Evolutionary conservation across 2,113 vertebrate genomes (phyloP).

Genomic region (Felis chaus): DNA sequence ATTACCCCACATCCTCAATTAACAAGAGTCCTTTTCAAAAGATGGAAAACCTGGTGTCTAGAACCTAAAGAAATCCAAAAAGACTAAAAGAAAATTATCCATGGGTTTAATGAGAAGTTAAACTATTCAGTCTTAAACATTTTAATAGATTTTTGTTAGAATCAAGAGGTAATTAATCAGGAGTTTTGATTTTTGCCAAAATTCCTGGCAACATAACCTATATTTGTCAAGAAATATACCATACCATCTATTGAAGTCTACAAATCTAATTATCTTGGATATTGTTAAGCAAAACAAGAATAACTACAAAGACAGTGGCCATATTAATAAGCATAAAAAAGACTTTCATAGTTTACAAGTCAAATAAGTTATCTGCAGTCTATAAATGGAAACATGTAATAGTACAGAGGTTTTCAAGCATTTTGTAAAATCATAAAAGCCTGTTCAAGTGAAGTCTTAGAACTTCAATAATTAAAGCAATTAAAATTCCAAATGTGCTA

Average conservation of each 20-base stretch:
- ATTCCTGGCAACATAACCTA: background rate
- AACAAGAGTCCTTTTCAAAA: constrained; percentile 41
- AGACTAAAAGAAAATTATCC: constrained; percentile 33
- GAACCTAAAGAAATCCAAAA: background rate
- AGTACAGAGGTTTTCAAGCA: background rate
- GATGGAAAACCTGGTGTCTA: background rate
- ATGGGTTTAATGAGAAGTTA: background rate
- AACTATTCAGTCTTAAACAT: background rate
- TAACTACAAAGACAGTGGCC: background rate
- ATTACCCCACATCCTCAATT: background rate
- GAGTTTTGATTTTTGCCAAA: background rate
- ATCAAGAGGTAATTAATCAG: background rate
- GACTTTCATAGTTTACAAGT: background rate
- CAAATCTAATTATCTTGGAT: background rate
- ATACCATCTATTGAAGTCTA: background rate
- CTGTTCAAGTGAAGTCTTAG: background rate
- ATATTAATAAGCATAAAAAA: constrained; percentile 24
- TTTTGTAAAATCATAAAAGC: background rate
- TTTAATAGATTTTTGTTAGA: constrained; percentile 13
- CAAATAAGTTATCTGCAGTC: background rate
- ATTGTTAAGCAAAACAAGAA: constrained; percentile 13
- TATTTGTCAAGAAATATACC: background rate
- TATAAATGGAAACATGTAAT: background rate
- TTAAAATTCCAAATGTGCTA: background rate
- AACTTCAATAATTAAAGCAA: background rate